Evolutionary conservation across 92 coral and sea anemone species (phyloP), one percentile per base, ranked within the genome.

Genomic region (Metridium senile): DNA sequence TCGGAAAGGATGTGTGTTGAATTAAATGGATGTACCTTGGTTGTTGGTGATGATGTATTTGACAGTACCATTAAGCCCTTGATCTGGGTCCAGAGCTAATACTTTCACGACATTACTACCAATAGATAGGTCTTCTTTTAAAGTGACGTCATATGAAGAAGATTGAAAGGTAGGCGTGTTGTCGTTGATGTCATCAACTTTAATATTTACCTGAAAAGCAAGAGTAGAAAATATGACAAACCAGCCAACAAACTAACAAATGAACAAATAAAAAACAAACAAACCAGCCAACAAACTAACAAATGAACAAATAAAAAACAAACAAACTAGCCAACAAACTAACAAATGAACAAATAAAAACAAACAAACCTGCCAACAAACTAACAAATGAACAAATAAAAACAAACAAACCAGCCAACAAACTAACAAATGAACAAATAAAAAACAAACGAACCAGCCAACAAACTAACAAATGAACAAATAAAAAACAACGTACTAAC

Each of bases 141-240:
- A 82, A 33, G 70, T 71, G 31, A 84, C 88, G 2, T 53, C 75
- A 31, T 62, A 78, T 31, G 83, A 64, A 6, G 58, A 13, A 25
- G 34, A 33, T 49, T 33, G 64, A 58, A 87, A 87, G 19, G 33
- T 23, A 29, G 91, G 91, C 27, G 61, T 58, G 78, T 87, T 78
- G 68, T 87, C 91, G 76, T 87, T 87, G 32, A 53, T 67, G 49
- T 87, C 91, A 31, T 77, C 20, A 9, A 87, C 82, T 4, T 74
- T 47, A 54, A 87, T 51, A 45, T 39, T 58, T 47, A 83, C 65
- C 72, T 61, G 17, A 21, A 54, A 54, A 54, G 17, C 49, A 39
- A 39, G 13, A 39, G 13, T 39, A 13, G 13, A 39, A 39, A 4
- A 39, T 6, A 39, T 39, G 13, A 4, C 13, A 4, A 39, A 39